phyloP scores from a whole-genome alignment of 2,113 vertebrate species.

The Monopterus albus region DNA sequence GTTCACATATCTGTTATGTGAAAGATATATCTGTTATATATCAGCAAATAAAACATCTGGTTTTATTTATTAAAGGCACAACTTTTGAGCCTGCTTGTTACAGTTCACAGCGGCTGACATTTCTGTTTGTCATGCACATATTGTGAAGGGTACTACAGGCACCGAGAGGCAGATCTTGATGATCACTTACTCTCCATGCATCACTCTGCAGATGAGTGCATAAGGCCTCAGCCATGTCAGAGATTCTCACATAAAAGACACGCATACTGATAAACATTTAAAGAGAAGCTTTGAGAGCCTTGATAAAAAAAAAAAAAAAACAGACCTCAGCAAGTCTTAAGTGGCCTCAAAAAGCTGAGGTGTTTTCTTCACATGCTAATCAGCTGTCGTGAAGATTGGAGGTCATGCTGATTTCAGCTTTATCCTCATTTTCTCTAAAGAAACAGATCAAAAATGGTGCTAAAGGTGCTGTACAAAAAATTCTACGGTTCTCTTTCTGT shows the following conservation, averaged over 20 bases:
- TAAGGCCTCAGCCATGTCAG: constrained; percentile 32
- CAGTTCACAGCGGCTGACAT: too few relatives aligned
- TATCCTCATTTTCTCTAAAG: constrained; percentile 10
- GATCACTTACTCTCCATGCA: constrained; percentile 56
- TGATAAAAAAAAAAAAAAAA: constrained; percentile 52
- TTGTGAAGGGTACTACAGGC: constrained; percentile 35
- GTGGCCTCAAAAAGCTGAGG: constrained; percentile 41
- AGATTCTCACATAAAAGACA: constrained; percentile 62
- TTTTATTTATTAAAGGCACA: too few relatives aligned
- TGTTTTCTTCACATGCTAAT: constrained; percentile 73
- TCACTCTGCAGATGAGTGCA: constrained; percentile 39
- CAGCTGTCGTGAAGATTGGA: constrained; percentile 49
- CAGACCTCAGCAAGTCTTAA: constrained; percentile 53
- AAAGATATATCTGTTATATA: too few relatives aligned
- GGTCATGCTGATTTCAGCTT: constrained; percentile 51
- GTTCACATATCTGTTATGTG: too few relatives aligned
- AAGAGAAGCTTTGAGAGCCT: constrained; percentile 45
- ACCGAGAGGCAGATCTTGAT: constrained; percentile 36
- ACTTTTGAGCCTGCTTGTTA: too few relatives aligned
- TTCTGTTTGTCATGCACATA: constrained; percentile 37
- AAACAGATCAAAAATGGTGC: constrained; percentile 29
- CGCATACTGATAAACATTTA: constrained; percentile 71
- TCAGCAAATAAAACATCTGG: too few relatives aligned
- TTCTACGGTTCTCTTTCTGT: background rate
- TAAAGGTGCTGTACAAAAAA: constrained; percentile 18